Base-by-base conservation (phyloP, 2,113 vertebrate species). In the Podarcis muralis region DNA sequence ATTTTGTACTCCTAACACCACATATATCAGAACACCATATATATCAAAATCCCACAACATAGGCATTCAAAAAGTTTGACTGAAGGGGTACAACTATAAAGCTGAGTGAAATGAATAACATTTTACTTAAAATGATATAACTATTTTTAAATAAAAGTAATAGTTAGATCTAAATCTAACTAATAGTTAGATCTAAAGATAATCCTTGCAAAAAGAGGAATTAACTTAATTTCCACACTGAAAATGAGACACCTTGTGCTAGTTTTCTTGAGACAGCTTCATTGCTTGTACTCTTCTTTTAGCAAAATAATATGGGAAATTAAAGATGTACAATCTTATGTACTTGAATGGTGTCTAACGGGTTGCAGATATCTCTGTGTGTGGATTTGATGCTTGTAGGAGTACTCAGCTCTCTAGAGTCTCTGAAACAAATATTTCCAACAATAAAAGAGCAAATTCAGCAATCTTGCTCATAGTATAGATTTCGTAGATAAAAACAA, bases 151-250 rank as follows among this genome's bases (percentile, higher is more conserved):
- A 83, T 66, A 18, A 69, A 87, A 43, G 35, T 40, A 11, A 23
- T 20, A 78, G 25, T 35, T 78, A 76, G 27, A 32, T 77, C 27
- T 82, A 40, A 88, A 83, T 83, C 37, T 53, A 78, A 35, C 40
- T 37, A 11, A 23, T 18, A 78, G 25, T 35, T 78, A 76, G 27
- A 32, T 77, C 27, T 82, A 40, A 88, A 83, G 25, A 43, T 53
- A 77, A 68, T 53, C 2, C 59, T 48, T 25, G 6, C 22, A 77
- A n/a, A 27, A 83, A 18, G 32, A 66, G 18, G 48, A 74, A 72
- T 87, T 87, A 82, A 82, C 62, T 82, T 81, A 25, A 65, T 75
- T 83, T 76, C 30, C 30, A 13, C 79, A 75, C 11, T 68, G 53
- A 48, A 83, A 77, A 68, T 37, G 23, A 72, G 23, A 81, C 77